phyloP scores from a whole-genome alignment of 2,888 invertebrate species.

The Watsonalla cultraria region DNA sequence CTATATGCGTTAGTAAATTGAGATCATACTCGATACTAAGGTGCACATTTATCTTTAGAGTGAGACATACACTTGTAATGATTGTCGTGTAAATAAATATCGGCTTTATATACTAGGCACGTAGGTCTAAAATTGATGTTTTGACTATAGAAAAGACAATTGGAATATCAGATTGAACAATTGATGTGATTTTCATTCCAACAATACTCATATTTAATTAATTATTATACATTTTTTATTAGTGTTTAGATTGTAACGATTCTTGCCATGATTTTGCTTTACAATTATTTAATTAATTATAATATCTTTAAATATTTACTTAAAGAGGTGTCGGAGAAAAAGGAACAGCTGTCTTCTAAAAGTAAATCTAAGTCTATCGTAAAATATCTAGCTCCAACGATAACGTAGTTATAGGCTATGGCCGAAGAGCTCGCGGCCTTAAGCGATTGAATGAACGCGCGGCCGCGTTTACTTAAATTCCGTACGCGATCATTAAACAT shows the following conservation, averaged over 20 bases:
- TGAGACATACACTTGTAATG: conserved; percentile 9
- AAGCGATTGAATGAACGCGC: too few relatives aligned
- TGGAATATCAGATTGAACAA: not conserved
- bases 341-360: too few relatives aligned
- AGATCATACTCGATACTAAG: too few relatives aligned
- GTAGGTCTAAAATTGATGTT: conserved; percentile 1
- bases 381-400: too few relatives aligned
- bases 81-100: conserved; percentile 19
- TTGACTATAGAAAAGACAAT: conserved; percentile 16
- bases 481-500: too few relatives aligned
- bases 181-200: conserved; percentile 32
- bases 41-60: conserved; percentile 5
- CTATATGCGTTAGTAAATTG: too few relatives aligned
- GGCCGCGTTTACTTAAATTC: too few relatives aligned
- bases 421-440: too few relatives aligned
- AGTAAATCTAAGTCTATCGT: too few relatives aligned
- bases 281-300: conserved; percentile 31
- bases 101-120: conserved; percentile 1
- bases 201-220: conserved; percentile 38
- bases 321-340: too few relatives aligned
- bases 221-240: conserved; percentile 11
- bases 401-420: too few relatives aligned
- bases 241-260: conserved; percentile 18
- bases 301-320: conserved; percentile 14
- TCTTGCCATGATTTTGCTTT: conserved; percentile 47